These are phyloP conservation scores for Triops longicaudatus DNA, from an alignment of 1,140 invertebrate species.

Conservation along the genomic window DNA sequence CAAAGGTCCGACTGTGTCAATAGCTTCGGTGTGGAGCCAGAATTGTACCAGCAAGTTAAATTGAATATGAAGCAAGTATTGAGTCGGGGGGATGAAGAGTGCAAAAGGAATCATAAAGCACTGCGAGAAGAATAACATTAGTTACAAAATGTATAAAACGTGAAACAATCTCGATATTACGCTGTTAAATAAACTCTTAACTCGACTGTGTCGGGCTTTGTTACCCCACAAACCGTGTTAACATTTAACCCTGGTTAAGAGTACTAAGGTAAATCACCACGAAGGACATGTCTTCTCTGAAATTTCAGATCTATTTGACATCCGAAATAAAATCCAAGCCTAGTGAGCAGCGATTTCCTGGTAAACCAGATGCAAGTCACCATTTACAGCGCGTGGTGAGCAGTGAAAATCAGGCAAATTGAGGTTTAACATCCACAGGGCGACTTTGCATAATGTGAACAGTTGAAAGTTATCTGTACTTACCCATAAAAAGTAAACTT, in stretches of 20 bases:
- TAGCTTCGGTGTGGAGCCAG: conserved; percentile 47
- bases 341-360: too few species aligned
- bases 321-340: too few species aligned
- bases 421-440: too few species aligned
- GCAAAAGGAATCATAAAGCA: conserved; percentile 44
- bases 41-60: conserved; percentile 46
- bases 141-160: background rate
- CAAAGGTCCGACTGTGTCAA: conserved; percentile 45
- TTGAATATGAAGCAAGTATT: conserved; percentile 42
- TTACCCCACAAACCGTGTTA: too few species aligned
- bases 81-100: conserved; percentile 41
- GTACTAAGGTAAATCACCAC: too few species aligned
- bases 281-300: too few species aligned
- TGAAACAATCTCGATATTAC: background rate
- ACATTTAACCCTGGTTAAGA: too few species aligned
- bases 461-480: background rate
- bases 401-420: too few species aligned
- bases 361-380: too few species aligned
- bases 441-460: background rate
- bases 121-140: conserved; percentile 33
- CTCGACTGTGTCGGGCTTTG: too few species aligned
- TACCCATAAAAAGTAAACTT: conserved; percentile 38
- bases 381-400: too few species aligned
- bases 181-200: background rate
- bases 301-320: too few species aligned